Percentiles rank a stretch among this genome's conserved stretches.
Evolutionary conservation across 2,797 vertebrate species (phyloP).

Genomic region (Remorina albescens): DNA sequence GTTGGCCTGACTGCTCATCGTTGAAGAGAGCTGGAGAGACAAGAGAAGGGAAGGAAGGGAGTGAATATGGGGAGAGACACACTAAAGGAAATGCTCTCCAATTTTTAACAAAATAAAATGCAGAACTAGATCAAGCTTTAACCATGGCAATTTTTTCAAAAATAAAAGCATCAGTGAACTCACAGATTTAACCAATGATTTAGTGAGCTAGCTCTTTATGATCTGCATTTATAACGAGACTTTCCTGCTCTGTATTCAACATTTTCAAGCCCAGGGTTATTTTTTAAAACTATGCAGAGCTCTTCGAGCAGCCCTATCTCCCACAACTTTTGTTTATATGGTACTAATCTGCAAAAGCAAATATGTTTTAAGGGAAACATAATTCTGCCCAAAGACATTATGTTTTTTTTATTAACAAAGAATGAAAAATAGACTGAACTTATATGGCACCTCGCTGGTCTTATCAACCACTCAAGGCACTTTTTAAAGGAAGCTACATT

Average conservation of each 20-base stretch:
- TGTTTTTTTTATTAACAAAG: background rate
- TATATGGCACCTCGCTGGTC: background rate
- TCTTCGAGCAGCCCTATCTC: background rate
- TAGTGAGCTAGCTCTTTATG: background rate
- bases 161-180: background rate
- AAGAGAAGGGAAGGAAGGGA: background rate
- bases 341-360: background rate
- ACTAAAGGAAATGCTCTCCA: background rate
- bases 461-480: background rate
- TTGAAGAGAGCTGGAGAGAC: slow-evolving; percentile 78
- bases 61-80: background rate
- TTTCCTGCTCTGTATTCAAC: background rate
- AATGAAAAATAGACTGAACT: background rate
- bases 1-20: slow-evolving; percentile 89
- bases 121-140: background rate
- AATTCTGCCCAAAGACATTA: background rate
- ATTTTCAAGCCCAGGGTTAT: background rate
- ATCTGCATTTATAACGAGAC: background rate
- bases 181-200: background rate
- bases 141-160: background rate
- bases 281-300: background rate
- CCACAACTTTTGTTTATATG: background rate
- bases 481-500: background rate
- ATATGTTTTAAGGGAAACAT: background rate
- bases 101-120: background rate